phyloP scores from a whole-genome alignment of 1,140 invertebrate genomes.

The Drosophila cardini region DNA sequence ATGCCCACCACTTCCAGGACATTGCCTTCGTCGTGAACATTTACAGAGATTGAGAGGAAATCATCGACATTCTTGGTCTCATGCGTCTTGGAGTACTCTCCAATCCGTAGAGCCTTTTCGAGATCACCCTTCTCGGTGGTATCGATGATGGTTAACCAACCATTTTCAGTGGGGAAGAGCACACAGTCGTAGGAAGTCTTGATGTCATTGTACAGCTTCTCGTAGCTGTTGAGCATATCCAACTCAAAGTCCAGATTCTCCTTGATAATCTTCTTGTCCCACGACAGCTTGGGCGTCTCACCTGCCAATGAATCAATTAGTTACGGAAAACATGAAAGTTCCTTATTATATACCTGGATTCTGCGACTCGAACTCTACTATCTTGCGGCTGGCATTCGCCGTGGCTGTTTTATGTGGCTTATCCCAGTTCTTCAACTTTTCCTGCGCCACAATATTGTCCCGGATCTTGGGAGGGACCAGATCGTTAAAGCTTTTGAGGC shows the following conservation, averaged over 20 bases:
- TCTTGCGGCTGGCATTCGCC: slow-evolving; percentile 90
- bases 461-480: slow-evolving; percentile 93
- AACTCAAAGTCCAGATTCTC: slow-evolving; percentile 95
- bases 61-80: slow-evolving; percentile 93
- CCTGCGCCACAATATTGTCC: slow-evolving; percentile 93
- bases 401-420: slow-evolving; percentile 91
- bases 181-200: slow-evolving; percentile 97
- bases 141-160: slow-evolving; percentile 87
- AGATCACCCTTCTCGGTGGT: slow-evolving; percentile 88
- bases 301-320: background rate
- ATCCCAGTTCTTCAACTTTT: slow-evolving; percentile 95
- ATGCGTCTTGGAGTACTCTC: slow-evolving; percentile 93
- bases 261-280: slow-evolving; percentile 92
- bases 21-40: slow-evolving; percentile 97
- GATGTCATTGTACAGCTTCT: slow-evolving; percentile 95
- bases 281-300: slow-evolving; percentile 68
- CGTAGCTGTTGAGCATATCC: slow-evolving; percentile 92
- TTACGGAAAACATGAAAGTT: background rate
- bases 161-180: slow-evolving; percentile 92
- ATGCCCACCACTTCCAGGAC: slow-evolving; percentile 96
- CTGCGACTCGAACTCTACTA: slow-evolving; percentile 90
- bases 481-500: slow-evolving; percentile 94
- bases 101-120: slow-evolving; percentile 89
- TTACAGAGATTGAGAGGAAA: slow-evolving; percentile 95
- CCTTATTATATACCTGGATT: slow-evolving; percentile 75